Evolutionary conservation across 1,140 invertebrate species (phyloP), one percentile per base, ranked within the genome.

Genomic region (Muscidifurax raptorellus): DNA sequence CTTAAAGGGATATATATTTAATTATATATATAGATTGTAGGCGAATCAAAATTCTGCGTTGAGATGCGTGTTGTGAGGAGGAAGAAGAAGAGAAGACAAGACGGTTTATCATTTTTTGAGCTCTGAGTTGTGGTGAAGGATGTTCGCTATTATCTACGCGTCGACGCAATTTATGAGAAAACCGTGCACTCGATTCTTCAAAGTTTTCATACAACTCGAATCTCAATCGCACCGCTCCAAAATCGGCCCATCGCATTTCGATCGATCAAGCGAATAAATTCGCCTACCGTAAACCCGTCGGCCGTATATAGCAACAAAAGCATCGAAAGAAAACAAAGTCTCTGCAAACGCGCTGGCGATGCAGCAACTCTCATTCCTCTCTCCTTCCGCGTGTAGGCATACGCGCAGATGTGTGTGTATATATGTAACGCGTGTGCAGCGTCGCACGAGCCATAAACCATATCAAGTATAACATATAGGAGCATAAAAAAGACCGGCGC

Each of bases 381-480:
- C 75, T 36, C n/a, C 30, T 32, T 44, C 72, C 30, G 36, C 72
- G 69, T 22, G 30, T 22, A 28, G 15, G 69, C 10, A 9, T 9
- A 40, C 36, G 36, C 32, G 32, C n/a, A n/a, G n/a, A n/a, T n/a
- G n/a, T n/a, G n/a, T n/a, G n/a, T n/a, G n/a, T n/a, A n/a, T n/a
- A n/a, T n/a, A n/a, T n/a, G 44, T 13, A 13, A n/a, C 22, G 32
- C 32, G 71, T 40, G n/a, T 74, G 13, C 36, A 59, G 52, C 52
- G 52, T 25, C 13, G 74, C 66, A 5, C 40, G 22, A 52, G 75
- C 76, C 82, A 59, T 83, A 83, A 83, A 83, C 7, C 74, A 83
- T 78, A 83, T 78, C 74, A 78, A 83, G 82, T 28, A 78, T 83
- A 83, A 83, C 82, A 59, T 59, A 69, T 69, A 83, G 64, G 75